Base-by-base conservation (phyloP, 2,113 vertebrate species). In the Smithornis capensis region DNA sequence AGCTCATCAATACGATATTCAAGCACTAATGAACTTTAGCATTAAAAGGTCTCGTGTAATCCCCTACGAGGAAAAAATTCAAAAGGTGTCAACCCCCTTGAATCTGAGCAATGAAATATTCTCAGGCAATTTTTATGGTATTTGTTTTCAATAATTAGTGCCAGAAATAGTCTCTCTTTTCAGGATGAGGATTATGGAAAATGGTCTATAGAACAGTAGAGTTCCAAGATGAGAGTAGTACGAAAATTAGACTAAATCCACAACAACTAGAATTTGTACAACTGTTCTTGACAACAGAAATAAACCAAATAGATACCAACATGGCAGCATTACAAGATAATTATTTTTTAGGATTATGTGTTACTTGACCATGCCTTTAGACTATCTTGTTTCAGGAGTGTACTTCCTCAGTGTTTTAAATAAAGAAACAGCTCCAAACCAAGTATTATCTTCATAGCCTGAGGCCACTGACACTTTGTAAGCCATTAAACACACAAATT, bases 1-100 rank as follows among this genome's bases (percentile, higher is more conserved):
- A 70, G 60, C 56, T 77, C 85, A 88, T 90, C 91, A 95, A 91
- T 70, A 92, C 68, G 87, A 91, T 90, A 95, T 65, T 82, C 76
- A 90, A 74, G 59, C 47, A 81, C 44, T 91, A 83, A 88, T 56
- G 64, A 91, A 94, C 28, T 86, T 88, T 19, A 86, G 47, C 45
- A 77, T 88, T 78, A 74, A 85, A 91, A 90, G 60, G 85, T 92
- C 21, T 5, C 0, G 1, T 52, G 38, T 67, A 83, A 95, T 77
- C 35, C 59, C 33, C 38, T 52, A 62, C 80, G 60, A 88, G 60
- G 12, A 45, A 96, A 94, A 90, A 93, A 87, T 18, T 71, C 35
- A 64, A 82, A 84, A 84, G 49, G 52, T 71, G 38, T 71, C 75
- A 88, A 22, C 38, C 28, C 53, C 35, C 25, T 42, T 74, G 53